Percentiles rank a stretch among this genome's conserved stretches.
Conservation (phyloP, 2,888 invertebrate genomes). For the Anaspis maculata region DNA sequence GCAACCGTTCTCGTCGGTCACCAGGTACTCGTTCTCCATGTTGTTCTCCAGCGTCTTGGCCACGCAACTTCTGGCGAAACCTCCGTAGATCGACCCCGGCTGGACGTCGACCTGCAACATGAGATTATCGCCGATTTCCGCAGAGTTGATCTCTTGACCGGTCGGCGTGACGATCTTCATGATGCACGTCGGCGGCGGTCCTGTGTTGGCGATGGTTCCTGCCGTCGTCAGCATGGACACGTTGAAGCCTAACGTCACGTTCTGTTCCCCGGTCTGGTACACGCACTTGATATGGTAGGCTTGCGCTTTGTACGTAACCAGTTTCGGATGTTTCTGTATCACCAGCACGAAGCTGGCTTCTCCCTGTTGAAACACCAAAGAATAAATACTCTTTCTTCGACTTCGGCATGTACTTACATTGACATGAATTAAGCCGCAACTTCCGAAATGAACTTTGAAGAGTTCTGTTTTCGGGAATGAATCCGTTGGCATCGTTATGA, state of each 20-base stretch:
- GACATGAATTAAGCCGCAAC: constrained; percentile 83
- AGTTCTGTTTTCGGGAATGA: constrained; percentile 58
- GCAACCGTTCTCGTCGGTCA: constrained; percentile 90
- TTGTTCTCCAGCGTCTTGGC: constrained; percentile 87
- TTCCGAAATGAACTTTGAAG: constrained; percentile 72
- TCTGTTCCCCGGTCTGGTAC: constrained; percentile 89
- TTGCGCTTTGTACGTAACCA: constrained; percentile 89
- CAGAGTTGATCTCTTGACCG: constrained; percentile 82
- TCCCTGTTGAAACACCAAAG: too few species aligned
- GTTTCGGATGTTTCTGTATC: constrained; percentile 92
- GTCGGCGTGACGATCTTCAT: constrained; percentile 86
- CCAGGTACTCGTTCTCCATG: constrained; percentile 82
- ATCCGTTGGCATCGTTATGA: constrained; percentile 68
- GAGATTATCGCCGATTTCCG: constrained; percentile 85
- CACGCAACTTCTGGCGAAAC: constrained; percentile 86
- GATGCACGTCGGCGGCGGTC: constrained; percentile 84
- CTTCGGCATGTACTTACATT: constrained; percentile 63
- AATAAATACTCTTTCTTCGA: too few species aligned
- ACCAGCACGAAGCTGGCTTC: constrained; percentile 89
- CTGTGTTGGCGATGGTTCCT: constrained; percentile 90
- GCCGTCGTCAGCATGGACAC: constrained; percentile 93
- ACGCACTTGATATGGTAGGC: constrained; percentile 95
- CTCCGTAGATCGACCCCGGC: constrained; percentile 72
- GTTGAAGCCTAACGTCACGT: constrained; percentile 86
- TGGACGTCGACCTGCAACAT: constrained; percentile 51